Percentiles rank a stretch among this genome's conserved stretches.
phyloP scores from a whole-genome alignment of 2,797 vertebrate genomes.

The Lacerta viridis region DNA sequence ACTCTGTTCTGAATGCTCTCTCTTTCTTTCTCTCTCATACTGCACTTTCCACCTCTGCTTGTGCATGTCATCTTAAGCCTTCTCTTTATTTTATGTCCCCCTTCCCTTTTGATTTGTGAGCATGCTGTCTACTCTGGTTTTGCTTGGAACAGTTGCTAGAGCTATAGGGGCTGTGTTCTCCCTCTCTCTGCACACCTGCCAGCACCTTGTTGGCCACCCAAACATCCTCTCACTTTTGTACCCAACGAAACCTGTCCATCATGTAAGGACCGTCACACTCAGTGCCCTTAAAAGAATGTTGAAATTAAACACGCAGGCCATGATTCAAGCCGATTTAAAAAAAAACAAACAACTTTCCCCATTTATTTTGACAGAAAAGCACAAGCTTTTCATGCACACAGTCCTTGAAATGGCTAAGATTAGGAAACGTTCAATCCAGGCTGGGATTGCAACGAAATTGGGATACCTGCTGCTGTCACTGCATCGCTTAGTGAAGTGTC shows the following conservation, averaged over 20 bases:
- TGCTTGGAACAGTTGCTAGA: slow-evolving; percentile 70
- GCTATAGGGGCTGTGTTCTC: slow-evolving; percentile 54
- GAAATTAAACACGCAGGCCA: neutral
- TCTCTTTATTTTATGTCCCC: neutral
- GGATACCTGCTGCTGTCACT: neutral
- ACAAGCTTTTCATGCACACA: neutral
- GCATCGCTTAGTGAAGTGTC: neutral
- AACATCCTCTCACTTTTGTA: slow-evolving; percentile 43
- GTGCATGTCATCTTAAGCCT: slow-evolving; percentile 73
- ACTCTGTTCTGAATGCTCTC: slow-evolving; percentile 69
- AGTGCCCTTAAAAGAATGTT: neutral
- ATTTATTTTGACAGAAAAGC: neutral
- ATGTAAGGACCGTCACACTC: slow-evolving; percentile 10
- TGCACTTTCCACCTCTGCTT: slow-evolving; percentile 72
- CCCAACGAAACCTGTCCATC: neutral
- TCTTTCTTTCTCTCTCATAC: slow-evolving; percentile 60
- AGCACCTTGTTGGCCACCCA: slow-evolving; percentile 29
- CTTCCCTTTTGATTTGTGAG: slow-evolving; percentile 60
- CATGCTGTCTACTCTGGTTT: slow-evolving; percentile 70
- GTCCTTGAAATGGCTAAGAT: neutral
- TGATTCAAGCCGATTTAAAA: neutral
- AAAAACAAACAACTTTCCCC: neutral
- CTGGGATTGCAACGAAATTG: neutral
- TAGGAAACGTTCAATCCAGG: neutral
- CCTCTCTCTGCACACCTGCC: slow-evolving; percentile 29